Evolutionary conservation across 2,888 invertebrate genomes (phyloP).

Genomic region (Nowickia ferox): DNA sequence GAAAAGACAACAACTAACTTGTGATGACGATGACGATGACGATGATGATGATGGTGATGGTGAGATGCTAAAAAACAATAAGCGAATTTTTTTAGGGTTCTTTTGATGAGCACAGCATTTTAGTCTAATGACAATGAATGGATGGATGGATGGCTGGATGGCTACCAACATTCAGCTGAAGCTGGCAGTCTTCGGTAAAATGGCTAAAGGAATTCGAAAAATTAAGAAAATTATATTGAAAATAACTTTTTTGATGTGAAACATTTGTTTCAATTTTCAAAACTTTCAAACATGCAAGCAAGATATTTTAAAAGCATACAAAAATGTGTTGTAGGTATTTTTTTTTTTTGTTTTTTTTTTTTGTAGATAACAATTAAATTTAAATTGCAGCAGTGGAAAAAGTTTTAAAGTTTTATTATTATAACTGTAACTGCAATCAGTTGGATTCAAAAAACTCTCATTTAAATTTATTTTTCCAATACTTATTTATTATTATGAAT

Average conservation of each 20-base stretch:
- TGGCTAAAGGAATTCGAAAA: slow-evolving; percentile 50
- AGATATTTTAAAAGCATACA: slow-evolving; percentile 3
- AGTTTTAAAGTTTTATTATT: not conserved
- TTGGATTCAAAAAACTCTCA: too few relatives aligned
- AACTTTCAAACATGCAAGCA: slow-evolving; percentile 22
- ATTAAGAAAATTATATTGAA: slow-evolving; percentile 50
- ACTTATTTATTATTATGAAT: too few relatives aligned
- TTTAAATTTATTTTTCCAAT: too few relatives aligned
- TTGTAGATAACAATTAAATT: not conserved
- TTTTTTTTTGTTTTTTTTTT: too few relatives aligned
- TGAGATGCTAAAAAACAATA: slow-evolving; percentile 60
- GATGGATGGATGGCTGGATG: slow-evolving; percentile 15
- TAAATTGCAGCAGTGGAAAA: not conserved
- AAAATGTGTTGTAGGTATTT: slow-evolving; percentile 4
- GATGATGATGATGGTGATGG: slow-evolving; percentile 21
- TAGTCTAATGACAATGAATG: slow-evolving; percentile 58
- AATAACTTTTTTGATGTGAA: slow-evolving; percentile 42
- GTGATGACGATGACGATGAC: slow-evolving; percentile 46
- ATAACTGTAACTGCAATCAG: not conserved
- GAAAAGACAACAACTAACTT: slow-evolving; percentile 61
- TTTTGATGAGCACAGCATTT: slow-evolving; percentile 65
- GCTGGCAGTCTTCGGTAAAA: slow-evolving; percentile 27
- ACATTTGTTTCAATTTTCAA: slow-evolving; percentile 56
- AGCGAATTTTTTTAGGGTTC: slow-evolving; percentile 54
- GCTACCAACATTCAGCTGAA: slow-evolving; percentile 26